These are phyloP conservation scores for Falco cherrug DNA, from an alignment of 2,797 vertebrate species.

Conservation along the genomic window DNA sequence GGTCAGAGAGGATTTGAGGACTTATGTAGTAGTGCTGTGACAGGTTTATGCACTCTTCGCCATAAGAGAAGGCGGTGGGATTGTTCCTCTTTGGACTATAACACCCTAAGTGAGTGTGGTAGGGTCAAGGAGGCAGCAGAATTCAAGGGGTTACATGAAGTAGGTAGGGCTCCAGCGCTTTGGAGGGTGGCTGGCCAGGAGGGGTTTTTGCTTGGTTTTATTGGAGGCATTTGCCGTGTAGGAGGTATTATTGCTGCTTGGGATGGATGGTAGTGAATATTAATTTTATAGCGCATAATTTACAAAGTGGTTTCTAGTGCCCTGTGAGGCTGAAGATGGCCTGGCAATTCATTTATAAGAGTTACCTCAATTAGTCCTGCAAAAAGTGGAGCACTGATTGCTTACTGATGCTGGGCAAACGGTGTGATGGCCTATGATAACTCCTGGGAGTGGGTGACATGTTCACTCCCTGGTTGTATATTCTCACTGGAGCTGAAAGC, in stretches of 20 bases:
- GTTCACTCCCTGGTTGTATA: background rate
- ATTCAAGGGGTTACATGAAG: background rate
- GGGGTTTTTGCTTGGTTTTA: background rate
- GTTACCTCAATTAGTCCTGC: background rate
- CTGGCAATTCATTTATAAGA: background rate
- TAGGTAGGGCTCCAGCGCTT: background rate
- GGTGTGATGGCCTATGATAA: background rate
- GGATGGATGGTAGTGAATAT: background rate
- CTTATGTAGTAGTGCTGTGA: background rate
- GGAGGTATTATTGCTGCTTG: background rate
- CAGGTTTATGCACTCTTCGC: background rate
- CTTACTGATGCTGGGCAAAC: background rate
- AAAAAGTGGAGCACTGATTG: background rate
- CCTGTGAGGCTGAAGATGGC: background rate
- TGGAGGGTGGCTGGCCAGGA: background rate
- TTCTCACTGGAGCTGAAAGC: background rate
- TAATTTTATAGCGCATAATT: background rate
- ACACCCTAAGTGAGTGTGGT: background rate
- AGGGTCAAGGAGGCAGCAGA: background rate
- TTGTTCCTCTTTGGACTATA: background rate
- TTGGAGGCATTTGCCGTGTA: background rate
- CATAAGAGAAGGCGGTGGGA: background rate
- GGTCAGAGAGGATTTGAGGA: background rate
- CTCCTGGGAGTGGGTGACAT: background rate
- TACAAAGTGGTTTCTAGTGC: background rate